These are phyloP conservation scores for Agrypnus murinus DNA, from an alignment of 2,888 invertebrate genomes.

Conservation along the genomic window DNA sequence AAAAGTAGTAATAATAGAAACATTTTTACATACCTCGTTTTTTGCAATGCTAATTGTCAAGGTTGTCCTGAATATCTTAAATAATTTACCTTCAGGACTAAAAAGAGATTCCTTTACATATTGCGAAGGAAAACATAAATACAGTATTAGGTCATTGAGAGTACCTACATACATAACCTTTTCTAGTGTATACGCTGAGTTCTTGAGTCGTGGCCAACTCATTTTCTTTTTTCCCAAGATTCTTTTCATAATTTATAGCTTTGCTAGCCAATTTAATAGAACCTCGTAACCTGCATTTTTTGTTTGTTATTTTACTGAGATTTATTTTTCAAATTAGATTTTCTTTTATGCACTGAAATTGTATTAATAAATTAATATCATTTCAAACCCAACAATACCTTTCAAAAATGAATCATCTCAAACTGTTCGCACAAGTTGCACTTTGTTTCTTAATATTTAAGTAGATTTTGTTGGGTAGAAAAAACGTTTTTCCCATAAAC, in stretches of 20 bases:
- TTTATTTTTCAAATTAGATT: conserved; percentile 18
- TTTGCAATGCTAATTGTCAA: too few species aligned
- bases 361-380: too few species aligned
- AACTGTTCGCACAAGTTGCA: not conserved
- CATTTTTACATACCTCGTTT: too few species aligned
- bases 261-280: conserved; percentile 39
- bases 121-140: conserved; percentile 26
- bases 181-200: conserved; percentile 8
- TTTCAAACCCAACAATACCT: too few species aligned
- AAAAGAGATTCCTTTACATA: not conserved
- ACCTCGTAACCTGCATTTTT: conserved; percentile 29
- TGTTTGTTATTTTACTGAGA: conserved; percentile 27
- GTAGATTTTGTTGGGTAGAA: conserved; percentile 33
- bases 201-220: conserved; percentile 40
- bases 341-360: not conserved
- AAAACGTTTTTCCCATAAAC: conserved; percentile 41
- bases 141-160: conserved; percentile 20
- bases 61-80: too few species aligned
- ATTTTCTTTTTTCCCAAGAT: conserved; percentile 39
- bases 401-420: too few species aligned
- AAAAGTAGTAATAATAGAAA: too few species aligned
- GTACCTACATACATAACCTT: conserved; percentile 15
- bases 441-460: conserved; percentile 41
- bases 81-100: not conserved
- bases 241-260: conserved; percentile 46